Conservation (phyloP, 1,140 invertebrate genomes). For the Dolichoris vasculosae region DNA sequence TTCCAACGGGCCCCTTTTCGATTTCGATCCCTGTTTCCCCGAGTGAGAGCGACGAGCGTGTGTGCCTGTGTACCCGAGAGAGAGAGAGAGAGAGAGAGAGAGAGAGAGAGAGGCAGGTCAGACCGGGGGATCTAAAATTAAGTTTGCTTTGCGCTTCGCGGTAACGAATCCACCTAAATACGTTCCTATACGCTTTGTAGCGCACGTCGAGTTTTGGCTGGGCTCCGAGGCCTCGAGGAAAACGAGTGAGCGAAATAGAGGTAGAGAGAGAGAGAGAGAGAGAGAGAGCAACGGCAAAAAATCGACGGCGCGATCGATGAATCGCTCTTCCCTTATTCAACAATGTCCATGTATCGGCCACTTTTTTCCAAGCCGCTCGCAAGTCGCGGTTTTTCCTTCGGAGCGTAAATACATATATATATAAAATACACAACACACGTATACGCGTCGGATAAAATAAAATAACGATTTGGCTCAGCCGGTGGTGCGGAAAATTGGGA, state of each 20-base stretch:
- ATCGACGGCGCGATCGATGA: not conserved
- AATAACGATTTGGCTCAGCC: not conserved
- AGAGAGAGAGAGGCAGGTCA: slow-evolving; percentile 67
- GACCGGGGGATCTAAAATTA: slow-evolving; percentile 71
- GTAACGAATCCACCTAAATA: slow-evolving; percentile 71
- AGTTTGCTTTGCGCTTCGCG: slow-evolving; percentile 60
- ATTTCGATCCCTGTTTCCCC: too few species aligned
- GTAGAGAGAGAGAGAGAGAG: not conserved
- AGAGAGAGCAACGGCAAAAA: not conserved
- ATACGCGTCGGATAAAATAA: slow-evolving; percentile 15
- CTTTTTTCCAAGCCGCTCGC: not conserved
- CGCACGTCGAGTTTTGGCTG: slow-evolving; percentile 61
- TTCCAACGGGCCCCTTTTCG: not conserved
- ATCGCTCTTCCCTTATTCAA: not conserved
- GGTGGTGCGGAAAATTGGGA: slow-evolving; percentile 4
- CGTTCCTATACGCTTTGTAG: slow-evolving; percentile 65
- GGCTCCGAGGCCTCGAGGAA: slow-evolving; percentile 60
- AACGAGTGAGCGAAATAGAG: not conserved
- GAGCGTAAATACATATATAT: not conserved
- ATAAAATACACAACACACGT: too few species aligned
- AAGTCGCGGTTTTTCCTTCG: not conserved
- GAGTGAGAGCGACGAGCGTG: too few species aligned
- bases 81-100: slow-evolving; percentile 35
- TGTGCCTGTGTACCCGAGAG: too few species aligned
- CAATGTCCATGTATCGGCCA: not conserved